Conservation (phyloP, 2,888 invertebrate species). For the Quadroppia sp. region DNA sequence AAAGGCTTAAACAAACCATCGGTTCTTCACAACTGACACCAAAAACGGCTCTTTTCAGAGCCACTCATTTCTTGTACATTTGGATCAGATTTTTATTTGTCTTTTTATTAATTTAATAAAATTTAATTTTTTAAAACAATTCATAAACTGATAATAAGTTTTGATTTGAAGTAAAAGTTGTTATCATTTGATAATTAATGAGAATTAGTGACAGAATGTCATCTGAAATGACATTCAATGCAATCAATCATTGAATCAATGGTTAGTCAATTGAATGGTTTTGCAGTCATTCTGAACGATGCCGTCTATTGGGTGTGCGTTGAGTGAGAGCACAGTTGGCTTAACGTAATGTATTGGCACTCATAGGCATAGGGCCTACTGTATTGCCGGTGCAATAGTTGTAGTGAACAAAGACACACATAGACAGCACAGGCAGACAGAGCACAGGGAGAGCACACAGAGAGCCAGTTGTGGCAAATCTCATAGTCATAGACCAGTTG, state of each 20-base stretch:
- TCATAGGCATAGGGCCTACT: no score
- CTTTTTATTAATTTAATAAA: neutral
- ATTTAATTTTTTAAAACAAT: neutral
- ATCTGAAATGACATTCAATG: no score
- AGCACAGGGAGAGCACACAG: no score
- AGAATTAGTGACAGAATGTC: neutral
- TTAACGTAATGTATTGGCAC: no score
- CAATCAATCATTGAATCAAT: no score
- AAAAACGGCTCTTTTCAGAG: conserved; percentile 28
- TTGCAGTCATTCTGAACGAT: neutral
- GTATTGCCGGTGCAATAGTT: conserved; percentile 24
- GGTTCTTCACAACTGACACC: neutral
- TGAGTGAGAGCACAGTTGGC: no score
- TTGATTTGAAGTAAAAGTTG: no score
- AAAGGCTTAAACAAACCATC: neutral
- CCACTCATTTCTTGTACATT: neutral
- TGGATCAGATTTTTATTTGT: neutral
- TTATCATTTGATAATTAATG: neutral
- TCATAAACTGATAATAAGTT: no score
- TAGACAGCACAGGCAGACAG: neutral
- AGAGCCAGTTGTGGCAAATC: neutral
- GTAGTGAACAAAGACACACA: conserved; percentile 17
- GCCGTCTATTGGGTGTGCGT: neutral
- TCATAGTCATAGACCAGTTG: conserved; percentile 19
- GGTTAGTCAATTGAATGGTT: no score